Percentiles rank a stretch among this genome's conserved stretches.
phyloP scores from a whole-genome alignment of 1,140 invertebrate species.

The Diorhabda carinulata region DNA sequence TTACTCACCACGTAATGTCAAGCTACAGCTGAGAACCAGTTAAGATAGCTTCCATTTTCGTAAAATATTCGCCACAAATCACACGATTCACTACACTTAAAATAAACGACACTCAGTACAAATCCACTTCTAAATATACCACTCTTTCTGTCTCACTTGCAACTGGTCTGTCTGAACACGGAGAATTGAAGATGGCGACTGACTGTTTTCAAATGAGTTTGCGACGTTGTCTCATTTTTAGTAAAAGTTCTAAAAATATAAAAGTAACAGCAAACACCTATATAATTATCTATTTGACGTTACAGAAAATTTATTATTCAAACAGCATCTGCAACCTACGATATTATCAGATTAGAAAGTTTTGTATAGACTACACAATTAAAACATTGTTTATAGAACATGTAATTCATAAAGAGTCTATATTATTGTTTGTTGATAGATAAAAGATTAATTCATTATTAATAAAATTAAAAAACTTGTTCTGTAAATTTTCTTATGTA shows the following conservation, averaged over 20 bases:
- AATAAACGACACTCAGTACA: conserved; percentile 22
- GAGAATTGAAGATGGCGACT: conserved; percentile 15
- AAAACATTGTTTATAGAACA: no score
- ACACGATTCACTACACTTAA: conserved; percentile 21
- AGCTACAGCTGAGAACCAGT: conserved; percentile 12
- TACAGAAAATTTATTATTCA: no score
- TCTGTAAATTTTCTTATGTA: no score
- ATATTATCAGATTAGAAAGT: no score
- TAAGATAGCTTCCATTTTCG: conserved; percentile 16
- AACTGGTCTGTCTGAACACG: conserved; percentile 14
- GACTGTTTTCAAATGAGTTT: not conserved
- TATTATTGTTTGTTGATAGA: no score
- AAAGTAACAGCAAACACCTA: not conserved
- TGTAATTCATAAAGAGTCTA: no score
- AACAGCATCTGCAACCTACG: no score
- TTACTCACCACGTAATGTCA: conserved; percentile 19
- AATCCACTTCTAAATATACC: conserved; percentile 23
- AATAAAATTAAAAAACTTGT: no score
- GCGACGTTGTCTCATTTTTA: not conserved
- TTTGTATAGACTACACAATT: no score
- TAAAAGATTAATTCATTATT: no score
- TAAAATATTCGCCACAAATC: conserved; percentile 13
- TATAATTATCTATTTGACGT: no score
- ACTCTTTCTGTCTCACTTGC: conserved; percentile 19
- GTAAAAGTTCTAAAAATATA: not conserved